Evolutionary conservation across 2,888 invertebrate species (phyloP), one percentile per base, ranked within the genome.

Genomic region (Oligia fasciuncula): DNA sequence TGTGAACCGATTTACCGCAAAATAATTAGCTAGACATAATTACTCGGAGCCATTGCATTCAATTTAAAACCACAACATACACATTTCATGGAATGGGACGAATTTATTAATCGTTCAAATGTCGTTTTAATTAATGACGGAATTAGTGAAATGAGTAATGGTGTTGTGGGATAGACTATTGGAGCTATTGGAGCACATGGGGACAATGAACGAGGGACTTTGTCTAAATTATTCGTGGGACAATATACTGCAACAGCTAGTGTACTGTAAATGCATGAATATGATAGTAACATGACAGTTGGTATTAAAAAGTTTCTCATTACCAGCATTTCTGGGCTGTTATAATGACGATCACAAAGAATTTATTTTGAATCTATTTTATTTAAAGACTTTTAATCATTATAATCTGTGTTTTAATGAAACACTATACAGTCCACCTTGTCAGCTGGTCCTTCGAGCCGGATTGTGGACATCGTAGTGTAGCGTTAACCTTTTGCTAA

Each of bases 1-100:
- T 80, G 66, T 63, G 76, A 67, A 66, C 35, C 74, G 76, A 85
- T 80, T 74, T 76, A 85, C 84, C 86, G 62, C 86, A 74, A 84
- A 86, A 87, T 86, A 87, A 84, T 86, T 87, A 81, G 75, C 85
- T 78, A 70, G 77, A 46, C 79, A 79, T 85, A 78, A 87, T 87
- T 79, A 84, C 77, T 60, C 51, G n/a, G 40, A 63, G 62, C 79
- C 73, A 79, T 79, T 77, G 81, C 70, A 84, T 87, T 87, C 66
- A 87, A 86, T 87, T 72, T 71, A 86, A 84, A 84, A 86, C 84
- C 88, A 79, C 81, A 80, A 63, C 78, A 76, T 71, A 72, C 74
- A 78, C 73, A 73, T 73, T 85, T 66, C 73, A 79, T 17, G 69
- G 73, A 83, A 85, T 73, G 60, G 74, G 68, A 69, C 40, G 72